These are phyloP conservation scores for Bombus sylvicola DNA, from an alignment of 1,140 invertebrate species.

Conservation along the genomic window DNA sequence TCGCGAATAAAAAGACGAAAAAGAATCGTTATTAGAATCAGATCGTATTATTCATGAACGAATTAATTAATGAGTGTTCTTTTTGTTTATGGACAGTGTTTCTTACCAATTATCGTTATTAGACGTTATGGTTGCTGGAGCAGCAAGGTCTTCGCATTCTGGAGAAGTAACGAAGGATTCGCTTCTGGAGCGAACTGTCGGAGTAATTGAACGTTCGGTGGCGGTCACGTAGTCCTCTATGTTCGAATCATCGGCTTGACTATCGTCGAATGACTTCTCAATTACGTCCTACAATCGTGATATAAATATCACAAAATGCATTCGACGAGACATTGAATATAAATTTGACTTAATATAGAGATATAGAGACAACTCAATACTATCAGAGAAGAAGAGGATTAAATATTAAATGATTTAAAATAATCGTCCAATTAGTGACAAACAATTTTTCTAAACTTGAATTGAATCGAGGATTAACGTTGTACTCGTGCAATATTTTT, in stretches of 20 bases:
- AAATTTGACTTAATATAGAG: not conserved
- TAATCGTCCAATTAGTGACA: not conserved
- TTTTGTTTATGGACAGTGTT: not conserved
- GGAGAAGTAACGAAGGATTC: constrained; percentile 87
- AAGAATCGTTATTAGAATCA: not conserved
- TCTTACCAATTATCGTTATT: constrained; percentile 33
- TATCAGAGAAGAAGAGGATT: not conserved
- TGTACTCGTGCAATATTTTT: too few relatives aligned
- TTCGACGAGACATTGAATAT: not conserved
- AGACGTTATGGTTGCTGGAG: constrained; percentile 34
- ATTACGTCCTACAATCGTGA: constrained; percentile 32
- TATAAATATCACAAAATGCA: constrained; percentile 5
- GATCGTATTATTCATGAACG: not conserved
- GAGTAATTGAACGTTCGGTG: constrained; percentile 86
- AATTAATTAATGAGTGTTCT: not conserved
- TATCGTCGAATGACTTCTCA: constrained; percentile 59
- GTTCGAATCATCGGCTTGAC: constrained; percentile 83
- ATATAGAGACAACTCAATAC: not conserved
- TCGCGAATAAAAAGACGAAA: not conserved
- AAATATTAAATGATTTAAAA: not conserved
- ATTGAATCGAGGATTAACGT: not conserved
- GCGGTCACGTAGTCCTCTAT: constrained; percentile 87
- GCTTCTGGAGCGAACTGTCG: constrained; percentile 84
- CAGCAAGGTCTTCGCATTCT: constrained; percentile 83
- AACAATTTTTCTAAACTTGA: not conserved